A percentile compares a stretch with the other conserved stretches of the same genome.
Conservation (phyloP, 2,113 vertebrate genomes). For the Cynopterus brachyotis region DNA sequence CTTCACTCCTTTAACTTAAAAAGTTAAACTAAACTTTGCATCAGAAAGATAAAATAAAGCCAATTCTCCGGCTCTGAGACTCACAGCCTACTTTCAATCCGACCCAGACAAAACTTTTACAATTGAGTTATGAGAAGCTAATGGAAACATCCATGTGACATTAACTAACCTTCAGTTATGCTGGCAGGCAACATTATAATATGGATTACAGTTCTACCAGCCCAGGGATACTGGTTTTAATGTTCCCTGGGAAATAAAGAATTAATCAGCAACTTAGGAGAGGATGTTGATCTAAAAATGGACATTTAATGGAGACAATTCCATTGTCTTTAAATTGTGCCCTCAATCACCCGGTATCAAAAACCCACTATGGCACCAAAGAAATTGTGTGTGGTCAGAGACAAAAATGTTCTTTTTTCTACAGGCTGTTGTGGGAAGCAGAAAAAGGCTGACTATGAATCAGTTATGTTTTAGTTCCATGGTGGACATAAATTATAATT, state of each 20-base stretch:
- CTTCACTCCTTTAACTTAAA: constrained; percentile 25
- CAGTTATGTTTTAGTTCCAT: constrained; percentile 80
- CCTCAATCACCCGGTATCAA: constrained; percentile 67
- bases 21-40: constrained; percentile 28
- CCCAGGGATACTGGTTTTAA: constrained; percentile 37
- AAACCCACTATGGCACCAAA: constrained; percentile 79
- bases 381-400: constrained; percentile 76
- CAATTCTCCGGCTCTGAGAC: neutral
- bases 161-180: constrained; percentile 35
- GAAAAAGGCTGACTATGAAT: constrained; percentile 79
- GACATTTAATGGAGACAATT: constrained; percentile 65
- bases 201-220: constrained; percentile 26
- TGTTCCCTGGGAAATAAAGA: constrained; percentile 66
- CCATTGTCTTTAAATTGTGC: constrained; percentile 63
- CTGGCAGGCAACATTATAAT: constrained; percentile 31
- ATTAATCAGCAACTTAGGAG: constrained; percentile 65
- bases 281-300: constrained; percentile 69
- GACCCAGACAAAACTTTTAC: constrained; percentile 49
- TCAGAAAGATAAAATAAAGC: constrained; percentile 49
- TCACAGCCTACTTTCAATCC: constrained; percentile 7
- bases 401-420: constrained; percentile 82
- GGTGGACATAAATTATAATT: constrained; percentile 80
- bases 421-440: constrained; percentile 77
- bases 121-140: constrained; percentile 43
- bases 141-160: constrained; percentile 33